phyloP scores from a whole-genome alignment of 2,113 vertebrate species.

The Burhinus bistriatus region DNA sequence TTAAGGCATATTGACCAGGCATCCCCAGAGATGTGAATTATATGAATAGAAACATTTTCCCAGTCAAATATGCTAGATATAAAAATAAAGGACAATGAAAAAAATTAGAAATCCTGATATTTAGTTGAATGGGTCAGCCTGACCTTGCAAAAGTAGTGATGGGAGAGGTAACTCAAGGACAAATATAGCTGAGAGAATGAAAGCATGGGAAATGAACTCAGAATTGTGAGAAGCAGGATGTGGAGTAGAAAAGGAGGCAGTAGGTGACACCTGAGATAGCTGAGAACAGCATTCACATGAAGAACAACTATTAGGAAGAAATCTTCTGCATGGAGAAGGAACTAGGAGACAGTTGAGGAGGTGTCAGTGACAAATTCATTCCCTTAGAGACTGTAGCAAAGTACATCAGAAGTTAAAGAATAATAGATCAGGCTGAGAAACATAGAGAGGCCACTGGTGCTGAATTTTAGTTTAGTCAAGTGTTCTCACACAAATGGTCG shows the following conservation, averaged over 20 bases:
- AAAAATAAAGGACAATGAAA: not conserved
- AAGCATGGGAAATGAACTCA: not conserved
- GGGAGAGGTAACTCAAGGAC: not conserved
- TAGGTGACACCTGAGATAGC: not conserved
- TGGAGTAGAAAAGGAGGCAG: not conserved
- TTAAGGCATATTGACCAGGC: not conserved
- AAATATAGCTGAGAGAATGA: not conserved
- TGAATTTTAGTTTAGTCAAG: not conserved
- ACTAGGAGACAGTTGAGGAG: not conserved
- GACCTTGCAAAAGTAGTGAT: not conserved
- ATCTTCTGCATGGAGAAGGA: not conserved
- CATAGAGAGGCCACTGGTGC: not conserved
- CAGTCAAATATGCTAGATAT: not conserved
- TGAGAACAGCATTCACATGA: not conserved
- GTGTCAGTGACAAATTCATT: not conserved
- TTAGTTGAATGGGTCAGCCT: not conserved
- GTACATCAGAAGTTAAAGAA: not conserved
- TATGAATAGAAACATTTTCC: not conserved
- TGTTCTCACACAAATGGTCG: not conserved
- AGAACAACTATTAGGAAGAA: not conserved
- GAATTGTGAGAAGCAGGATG: not conserved
- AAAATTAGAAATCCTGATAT: not conserved
- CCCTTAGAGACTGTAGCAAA: not conserved
- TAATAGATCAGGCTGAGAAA: not conserved
- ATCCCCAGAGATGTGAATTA: not conserved